Evolutionary conservation across 2,113 vertebrate genomes (phyloP).

Genomic region (Microcebus lehilahytsara): DNA sequence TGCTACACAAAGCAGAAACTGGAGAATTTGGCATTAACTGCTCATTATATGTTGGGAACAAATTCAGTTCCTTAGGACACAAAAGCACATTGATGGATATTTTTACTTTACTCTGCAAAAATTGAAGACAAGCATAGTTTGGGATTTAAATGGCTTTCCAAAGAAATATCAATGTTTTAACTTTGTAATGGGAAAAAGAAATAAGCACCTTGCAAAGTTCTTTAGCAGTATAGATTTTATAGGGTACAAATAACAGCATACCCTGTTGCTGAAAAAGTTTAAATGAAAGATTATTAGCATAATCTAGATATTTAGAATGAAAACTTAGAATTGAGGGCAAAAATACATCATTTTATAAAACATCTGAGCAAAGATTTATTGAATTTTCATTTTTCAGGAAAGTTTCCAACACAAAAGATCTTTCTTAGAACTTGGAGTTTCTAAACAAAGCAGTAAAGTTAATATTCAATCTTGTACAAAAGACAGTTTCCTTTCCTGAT

Average conservation of each 20-base stretch:
- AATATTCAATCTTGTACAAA: background rate
- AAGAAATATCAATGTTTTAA: background rate
- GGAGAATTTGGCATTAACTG: background rate
- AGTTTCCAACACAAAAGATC: background rate
- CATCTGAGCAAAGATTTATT: background rate
- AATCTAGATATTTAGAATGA: background rate
- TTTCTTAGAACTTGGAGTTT: background rate
- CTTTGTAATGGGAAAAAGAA: background rate
- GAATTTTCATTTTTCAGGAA: conserved; percentile 1
- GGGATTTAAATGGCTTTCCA: background rate
- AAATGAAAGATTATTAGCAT: background rate
- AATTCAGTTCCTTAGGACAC: conserved; percentile 41
- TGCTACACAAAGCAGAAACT: background rate
- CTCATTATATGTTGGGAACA: background rate
- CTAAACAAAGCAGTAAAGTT: background rate
- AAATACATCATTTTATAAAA: background rate
- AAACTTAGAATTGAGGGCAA: background rate
- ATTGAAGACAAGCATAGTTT: background rate
- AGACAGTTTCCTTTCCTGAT: background rate
- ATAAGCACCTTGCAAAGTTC: background rate
- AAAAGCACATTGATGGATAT: conserved; percentile 23
- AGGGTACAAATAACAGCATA: background rate
- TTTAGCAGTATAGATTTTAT: background rate
- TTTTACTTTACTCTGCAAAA: conserved; percentile 41
- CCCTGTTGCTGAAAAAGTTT: background rate